Conservation (phyloP, 1,140 invertebrate species). For the Contarinia nasturtii region DNA sequence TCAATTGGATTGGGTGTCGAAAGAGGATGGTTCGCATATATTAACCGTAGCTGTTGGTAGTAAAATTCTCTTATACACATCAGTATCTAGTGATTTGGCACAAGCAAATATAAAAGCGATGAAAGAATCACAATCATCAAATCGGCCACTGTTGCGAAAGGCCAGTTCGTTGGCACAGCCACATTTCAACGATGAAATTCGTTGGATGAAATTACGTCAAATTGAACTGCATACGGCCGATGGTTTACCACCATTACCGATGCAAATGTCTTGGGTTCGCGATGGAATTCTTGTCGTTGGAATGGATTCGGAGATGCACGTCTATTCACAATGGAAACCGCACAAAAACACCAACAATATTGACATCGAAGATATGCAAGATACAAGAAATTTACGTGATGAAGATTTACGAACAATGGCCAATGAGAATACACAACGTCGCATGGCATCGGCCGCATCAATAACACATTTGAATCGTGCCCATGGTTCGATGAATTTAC, state of each 20-base stretch:
- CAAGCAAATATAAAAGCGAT: constrained; percentile 75
- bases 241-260: constrained; percentile 85
- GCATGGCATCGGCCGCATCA: constrained; percentile 49
- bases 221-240: constrained; percentile 88
- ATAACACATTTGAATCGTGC: constrained; percentile 63
- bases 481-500: constrained; percentile 55
- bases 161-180: constrained; percentile 70
- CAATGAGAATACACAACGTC: constrained; percentile 44
- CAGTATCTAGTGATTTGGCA: constrained; percentile 73
- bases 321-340: constrained; percentile 95
- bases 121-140: constrained; percentile 61
- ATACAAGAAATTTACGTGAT: constrained; percentile 57
- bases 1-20: constrained; percentile 96
- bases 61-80: constrained; percentile 70
- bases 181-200: constrained; percentile 66
- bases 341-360: constrained; percentile 15
- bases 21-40: constrained; percentile 96
- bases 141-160: constrained; percentile 65
- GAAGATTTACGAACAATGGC: constrained; percentile 56
- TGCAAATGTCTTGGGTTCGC: constrained; percentile 96
- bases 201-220: constrained; percentile 89
- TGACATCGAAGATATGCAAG: constrained; percentile 25
- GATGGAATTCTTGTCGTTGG: constrained; percentile 95
- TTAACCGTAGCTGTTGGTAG: constrained; percentile 91
- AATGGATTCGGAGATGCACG: constrained; percentile 99